phyloP scores from a whole-genome alignment of 2,113 vertebrate genomes.

The Melospiza melodia region DNA sequence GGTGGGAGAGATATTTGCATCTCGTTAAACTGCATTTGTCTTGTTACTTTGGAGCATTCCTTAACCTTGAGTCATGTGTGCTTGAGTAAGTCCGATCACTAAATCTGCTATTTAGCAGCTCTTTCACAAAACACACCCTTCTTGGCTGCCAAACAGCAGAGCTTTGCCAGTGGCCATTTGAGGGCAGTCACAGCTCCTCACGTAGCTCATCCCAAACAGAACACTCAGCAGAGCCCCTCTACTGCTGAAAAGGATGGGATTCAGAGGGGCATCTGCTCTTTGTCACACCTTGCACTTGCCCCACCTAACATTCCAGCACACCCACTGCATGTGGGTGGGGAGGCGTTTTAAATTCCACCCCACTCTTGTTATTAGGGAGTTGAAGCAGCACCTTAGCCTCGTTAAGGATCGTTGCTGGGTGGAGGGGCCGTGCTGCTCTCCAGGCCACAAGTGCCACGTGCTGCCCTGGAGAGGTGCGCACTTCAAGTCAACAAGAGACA shows the following conservation, averaged over 20 bases:
- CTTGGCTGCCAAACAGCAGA: background rate
- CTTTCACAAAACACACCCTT: background rate
- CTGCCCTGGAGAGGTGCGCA: background rate
- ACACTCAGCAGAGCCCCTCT: background rate
- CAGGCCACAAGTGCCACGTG: background rate
- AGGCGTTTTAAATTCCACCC: conserved; percentile 4
- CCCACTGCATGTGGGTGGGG: background rate
- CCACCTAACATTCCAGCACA: background rate
- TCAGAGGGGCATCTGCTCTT: background rate
- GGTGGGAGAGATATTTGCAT: rapidly evolving
- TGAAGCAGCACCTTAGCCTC: background rate
- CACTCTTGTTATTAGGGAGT: background rate
- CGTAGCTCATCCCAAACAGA: background rate
- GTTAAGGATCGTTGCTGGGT: background rate
- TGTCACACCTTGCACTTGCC: background rate
- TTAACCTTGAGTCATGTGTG: background rate
- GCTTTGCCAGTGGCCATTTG: background rate
- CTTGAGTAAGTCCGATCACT: background rate
- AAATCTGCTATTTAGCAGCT: background rate
- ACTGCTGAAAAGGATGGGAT: background rate
- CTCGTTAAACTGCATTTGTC: background rate
- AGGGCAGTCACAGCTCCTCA: background rate
- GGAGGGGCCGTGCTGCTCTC: background rate
- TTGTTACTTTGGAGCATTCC: background rate
- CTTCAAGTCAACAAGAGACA: background rate